Evolutionary conservation across 2,797 vertebrate genomes (phyloP), one percentile per base, ranked within the genome.

Genomic region (Fistularia tabacaria): DNA sequence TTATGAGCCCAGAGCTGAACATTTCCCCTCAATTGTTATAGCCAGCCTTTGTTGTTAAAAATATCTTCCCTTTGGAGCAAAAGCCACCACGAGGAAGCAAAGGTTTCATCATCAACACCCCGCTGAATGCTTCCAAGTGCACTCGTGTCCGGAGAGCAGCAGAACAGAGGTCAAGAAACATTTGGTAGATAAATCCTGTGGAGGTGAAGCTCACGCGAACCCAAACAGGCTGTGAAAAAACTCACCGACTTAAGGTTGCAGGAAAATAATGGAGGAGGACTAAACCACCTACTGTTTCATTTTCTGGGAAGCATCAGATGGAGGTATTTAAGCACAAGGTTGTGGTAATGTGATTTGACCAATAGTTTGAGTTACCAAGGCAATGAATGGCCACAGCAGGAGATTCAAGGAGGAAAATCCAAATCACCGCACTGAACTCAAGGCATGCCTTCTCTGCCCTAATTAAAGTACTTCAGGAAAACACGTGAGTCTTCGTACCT

Each of bases 11-110:
- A 41, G 63, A 66, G 53, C 62, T 36, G 39, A 76, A 71, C 64
- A 69, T 76, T 87, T 90, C 87, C 86, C 82, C 77, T 48, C 71
- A 65, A 61, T 79, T 85, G 80, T 82, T 88, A 67, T 70, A 51
- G 72, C 67, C 64, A 36, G 15, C 10, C 74, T 83, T 85, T 86
- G 82, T 83, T 82, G 80, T 79, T 84, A 80, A 82, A 85, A 88
- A 85, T 88, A 85, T 71, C 64, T 63, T 71, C 65, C 66, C 57
- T 42, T 59, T 51, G 57, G 65, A 62, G 78, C 73, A 72, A 81
- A 78, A 66, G 49, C 44, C 49, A 6, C 66, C 52, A 14, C 72
- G 76, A 87, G 85, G 86, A 87, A 88, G 79, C 79, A 71, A 76
- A 69, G 74, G 73, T 66, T 82, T 63, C 47, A 60, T 76, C 60